Conservation (phyloP, 2,113 vertebrate genomes). For the Ranitomeya imitator region DNA sequence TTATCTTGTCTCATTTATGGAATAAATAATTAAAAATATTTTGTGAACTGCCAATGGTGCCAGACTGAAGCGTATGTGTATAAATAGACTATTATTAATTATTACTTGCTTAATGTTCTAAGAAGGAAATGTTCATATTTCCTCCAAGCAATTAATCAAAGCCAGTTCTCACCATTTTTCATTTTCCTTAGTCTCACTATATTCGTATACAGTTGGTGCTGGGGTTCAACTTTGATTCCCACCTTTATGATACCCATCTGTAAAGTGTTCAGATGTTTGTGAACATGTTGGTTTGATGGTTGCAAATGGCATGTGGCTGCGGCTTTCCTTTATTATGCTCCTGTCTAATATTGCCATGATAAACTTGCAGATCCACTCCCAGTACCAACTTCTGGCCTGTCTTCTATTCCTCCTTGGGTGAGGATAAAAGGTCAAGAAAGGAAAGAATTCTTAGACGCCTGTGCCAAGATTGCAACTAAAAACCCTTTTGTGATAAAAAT, state of each 20-base stretch:
- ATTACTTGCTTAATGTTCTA: not conserved
- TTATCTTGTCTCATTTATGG: constrained; percentile 34
- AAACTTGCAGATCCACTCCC: not conserved
- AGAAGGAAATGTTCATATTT: not conserved
- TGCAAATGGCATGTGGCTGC: not conserved
- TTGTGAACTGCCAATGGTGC: constrained; percentile 14
- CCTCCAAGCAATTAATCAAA: not conserved
- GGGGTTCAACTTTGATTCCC: not conserved
- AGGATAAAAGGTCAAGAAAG: no score
- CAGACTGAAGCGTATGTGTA: constrained; percentile 27
- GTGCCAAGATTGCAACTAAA: no score
- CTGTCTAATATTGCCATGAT: no score
- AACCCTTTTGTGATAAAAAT: no score
- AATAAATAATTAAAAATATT: constrained; percentile 33
- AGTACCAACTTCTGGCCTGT: not conserved
- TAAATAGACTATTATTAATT: constrained; percentile 14
- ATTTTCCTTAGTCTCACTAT: not conserved
- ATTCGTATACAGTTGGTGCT: not conserved
- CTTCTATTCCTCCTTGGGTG: no score
- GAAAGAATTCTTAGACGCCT: no score
- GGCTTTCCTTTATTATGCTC: no score
- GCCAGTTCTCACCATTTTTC: not conserved
- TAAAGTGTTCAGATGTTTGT: not conserved
- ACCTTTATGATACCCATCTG: not conserved
- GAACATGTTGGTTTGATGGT: not conserved